A percentile compares a stretch with the other conserved stretches of the same genome.
phyloP scores from a whole-genome alignment of 1,140 invertebrate species.

The Camponotus floridanus region DNA sequence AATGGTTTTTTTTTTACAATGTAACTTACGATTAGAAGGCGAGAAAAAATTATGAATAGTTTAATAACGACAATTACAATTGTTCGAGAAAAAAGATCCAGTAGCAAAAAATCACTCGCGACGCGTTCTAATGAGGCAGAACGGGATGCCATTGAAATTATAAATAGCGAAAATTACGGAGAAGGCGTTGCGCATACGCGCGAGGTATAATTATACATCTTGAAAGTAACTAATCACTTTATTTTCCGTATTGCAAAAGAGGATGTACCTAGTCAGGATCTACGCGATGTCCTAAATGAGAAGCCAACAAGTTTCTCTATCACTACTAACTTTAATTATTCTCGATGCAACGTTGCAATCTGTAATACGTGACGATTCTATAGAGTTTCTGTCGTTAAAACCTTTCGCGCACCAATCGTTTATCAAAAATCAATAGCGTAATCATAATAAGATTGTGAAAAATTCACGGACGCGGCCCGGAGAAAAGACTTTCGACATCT shows the following conservation, averaged over 20 bases:
- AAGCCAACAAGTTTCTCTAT: background rate
- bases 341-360: background rate
- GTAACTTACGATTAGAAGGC: background rate
- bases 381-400: background rate
- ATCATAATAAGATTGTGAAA: background rate
- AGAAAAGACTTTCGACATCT: conserved; percentile 16
- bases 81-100: background rate
- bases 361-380: background rate
- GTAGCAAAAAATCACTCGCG: conserved; percentile 30
- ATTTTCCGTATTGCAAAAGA: conserved; percentile 54
- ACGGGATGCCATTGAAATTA: conserved; percentile 49
- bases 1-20: background rate
- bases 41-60: background rate
- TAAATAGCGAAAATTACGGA: conserved; percentile 47
- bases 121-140: background rate
- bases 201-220: conserved; percentile 36
- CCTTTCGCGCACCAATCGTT: too few relatives aligned
- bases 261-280: conserved; percentile 14
- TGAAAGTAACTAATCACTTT: conserved; percentile 61
- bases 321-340: background rate
- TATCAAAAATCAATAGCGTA: background rate
- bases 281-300: conserved; percentile 43
- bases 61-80: conserved; percentile 35
- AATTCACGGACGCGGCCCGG: background rate
- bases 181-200: conserved; percentile 32